Evolutionary conservation across 2,797 vertebrate genomes (phyloP).

Genomic region (Tokudaia tokunoshimensis): DNA sequence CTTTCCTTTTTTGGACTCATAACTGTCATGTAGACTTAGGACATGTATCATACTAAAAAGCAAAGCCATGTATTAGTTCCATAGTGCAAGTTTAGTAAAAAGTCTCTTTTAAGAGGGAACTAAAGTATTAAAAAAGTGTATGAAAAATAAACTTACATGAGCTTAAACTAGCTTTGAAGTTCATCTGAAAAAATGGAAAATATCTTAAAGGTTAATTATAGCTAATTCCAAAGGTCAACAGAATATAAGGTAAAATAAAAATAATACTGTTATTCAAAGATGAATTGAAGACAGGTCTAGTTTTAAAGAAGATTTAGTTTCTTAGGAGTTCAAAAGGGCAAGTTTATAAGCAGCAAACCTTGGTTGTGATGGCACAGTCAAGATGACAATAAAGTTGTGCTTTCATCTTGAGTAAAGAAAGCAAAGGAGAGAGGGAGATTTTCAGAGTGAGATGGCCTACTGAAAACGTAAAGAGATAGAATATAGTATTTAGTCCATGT

Average conservation of each 20-base stretch:
- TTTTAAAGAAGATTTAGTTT: background rate
- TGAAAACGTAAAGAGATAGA: background rate
- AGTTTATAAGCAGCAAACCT: slow-evolving; percentile 2
- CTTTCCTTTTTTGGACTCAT: background rate
- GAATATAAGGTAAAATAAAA: background rate
- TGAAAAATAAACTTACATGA: background rate
- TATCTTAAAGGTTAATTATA: slow-evolving; percentile 38
- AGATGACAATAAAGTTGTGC: background rate
- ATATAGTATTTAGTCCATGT: background rate
- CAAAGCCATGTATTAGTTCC: background rate
- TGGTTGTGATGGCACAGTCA: background rate
- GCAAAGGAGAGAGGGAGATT: background rate
- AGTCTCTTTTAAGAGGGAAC: background rate
- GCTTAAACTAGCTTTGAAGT: background rate
- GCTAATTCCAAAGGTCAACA: background rate
- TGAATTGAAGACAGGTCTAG: background rate
- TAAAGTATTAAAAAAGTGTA: background rate
- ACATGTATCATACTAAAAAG: rapidly evolving
- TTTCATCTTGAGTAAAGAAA: background rate
- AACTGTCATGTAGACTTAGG: background rate
- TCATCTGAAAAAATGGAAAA: background rate
- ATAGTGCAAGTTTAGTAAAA: background rate
- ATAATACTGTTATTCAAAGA: background rate
- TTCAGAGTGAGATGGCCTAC: background rate
- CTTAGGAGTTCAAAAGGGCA: background rate